A percentile compares a stretch with the other conserved stretches of the same genome.
phyloP scores from a whole-genome alignment of 2,797 vertebrate species.

The Avahi laniger region DNA sequence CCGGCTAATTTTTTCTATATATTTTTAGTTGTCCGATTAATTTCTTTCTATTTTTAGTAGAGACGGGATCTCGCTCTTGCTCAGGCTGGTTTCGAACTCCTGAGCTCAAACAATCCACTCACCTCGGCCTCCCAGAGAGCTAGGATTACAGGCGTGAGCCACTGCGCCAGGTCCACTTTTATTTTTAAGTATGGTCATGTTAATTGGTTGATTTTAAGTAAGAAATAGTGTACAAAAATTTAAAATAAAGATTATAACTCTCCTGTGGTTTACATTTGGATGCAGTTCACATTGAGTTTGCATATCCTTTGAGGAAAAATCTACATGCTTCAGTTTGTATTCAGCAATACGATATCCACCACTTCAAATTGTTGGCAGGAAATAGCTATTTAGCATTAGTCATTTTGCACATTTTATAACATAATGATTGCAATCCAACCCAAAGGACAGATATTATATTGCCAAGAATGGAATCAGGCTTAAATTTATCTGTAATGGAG shows the following conservation, averaged over 20 bases:
- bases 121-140: too few relatives aligned
- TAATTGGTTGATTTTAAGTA: slow-evolving; percentile 27
- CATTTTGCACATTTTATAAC: slow-evolving; percentile 60
- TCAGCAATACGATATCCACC: slow-evolving; percentile 46
- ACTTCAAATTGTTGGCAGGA: slow-evolving; percentile 55
- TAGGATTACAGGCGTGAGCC: too few relatives aligned
- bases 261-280: slow-evolving; percentile 36
- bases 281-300: slow-evolving; percentile 1
- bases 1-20: too few relatives aligned
- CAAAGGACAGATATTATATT: slow-evolving; percentile 60
- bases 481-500: slow-evolving; percentile 39
- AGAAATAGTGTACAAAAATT: neutral
- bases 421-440: slow-evolving; percentile 58
- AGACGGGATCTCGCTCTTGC: too few relatives aligned
- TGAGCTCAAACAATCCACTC: too few relatives aligned
- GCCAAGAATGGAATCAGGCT: slow-evolving; percentile 38
- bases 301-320: slow-evolving; percentile 27
- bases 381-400: slow-evolving; percentile 57
- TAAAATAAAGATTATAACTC: slow-evolving; percentile 44
- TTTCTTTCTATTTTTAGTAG: too few relatives aligned
- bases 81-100: too few relatives aligned
- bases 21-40: too few relatives aligned
- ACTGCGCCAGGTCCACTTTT: too few relatives aligned
- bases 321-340: neutral
- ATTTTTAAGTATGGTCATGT: neutral